These are phyloP conservation scores for Anolis carolinensis DNA, from an alignment of 2,113 vertebrate species.

Conservation along the genomic window DNA sequence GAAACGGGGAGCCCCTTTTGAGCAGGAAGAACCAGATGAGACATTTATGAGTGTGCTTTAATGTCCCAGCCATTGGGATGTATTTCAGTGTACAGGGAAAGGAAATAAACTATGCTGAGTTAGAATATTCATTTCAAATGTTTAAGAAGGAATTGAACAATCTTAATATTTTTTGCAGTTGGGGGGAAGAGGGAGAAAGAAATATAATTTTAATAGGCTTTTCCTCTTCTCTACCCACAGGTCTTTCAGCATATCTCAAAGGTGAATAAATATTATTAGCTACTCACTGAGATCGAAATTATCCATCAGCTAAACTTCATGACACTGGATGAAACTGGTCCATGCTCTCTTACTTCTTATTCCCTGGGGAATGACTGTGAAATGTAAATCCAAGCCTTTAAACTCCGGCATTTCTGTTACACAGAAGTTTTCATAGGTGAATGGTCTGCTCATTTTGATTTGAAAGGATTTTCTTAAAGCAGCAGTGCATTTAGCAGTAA, in stretches of 20 bases:
- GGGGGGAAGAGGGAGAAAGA: background rate
- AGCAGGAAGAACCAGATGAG: constrained; percentile 16
- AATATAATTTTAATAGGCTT: background rate
- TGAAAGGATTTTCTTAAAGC: background rate
- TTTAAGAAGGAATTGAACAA: background rate
- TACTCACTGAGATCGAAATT: background rate
- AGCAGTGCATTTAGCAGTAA: background rate
- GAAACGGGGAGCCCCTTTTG: background rate
- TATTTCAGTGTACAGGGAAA: background rate
- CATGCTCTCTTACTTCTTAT: background rate
- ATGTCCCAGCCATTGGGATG: constrained; percentile 8
- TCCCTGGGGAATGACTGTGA: background rate
- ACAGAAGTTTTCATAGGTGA: background rate
- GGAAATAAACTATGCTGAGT: background rate
- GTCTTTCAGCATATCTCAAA: background rate
- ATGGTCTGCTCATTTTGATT: background rate
- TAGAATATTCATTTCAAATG: background rate
- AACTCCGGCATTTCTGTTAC: background rate
- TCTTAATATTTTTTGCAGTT: background rate
- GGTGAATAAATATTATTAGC: background rate
- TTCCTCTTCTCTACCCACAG: background rate
- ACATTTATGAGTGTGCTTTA: constrained; percentile 14
- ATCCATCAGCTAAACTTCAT: background rate
- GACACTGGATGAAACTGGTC: background rate
- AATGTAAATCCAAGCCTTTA: background rate